Base-by-base conservation (phyloP, 2,797 vertebrate species). In the Delichon dasypus region DNA sequence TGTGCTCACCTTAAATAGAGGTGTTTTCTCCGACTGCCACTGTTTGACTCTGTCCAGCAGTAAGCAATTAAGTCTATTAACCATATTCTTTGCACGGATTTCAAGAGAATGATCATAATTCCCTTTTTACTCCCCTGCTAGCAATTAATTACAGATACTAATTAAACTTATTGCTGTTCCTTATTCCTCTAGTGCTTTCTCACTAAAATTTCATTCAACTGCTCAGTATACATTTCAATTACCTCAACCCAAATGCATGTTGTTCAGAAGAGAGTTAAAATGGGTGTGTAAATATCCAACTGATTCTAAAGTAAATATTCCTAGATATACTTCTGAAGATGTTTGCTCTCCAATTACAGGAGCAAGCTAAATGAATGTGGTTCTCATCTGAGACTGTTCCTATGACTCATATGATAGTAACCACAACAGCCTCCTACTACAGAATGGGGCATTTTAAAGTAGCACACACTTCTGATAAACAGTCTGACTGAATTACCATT, bases 351-450 rank as follows among this genome's bases (percentile, higher is more conserved):
- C 1, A 2, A 26, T 72, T 83, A 62, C 73, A 85, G 51, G 27
- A 79, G 50, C 23, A 71, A 88, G 29, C 40, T 65, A 75, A 88
- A 70, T 44, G 34, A 88, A 44, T 29, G 54, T 55, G 66, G 82
- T 62, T 96, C 36, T 91, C 87, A 91, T 95, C 57, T 66, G 55
- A 88, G 36, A 14, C 15, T 38, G 10, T 17, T 93, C 25, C 55
- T 93, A 54, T 95, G 90, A 95, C 73, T 94, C 92, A 89, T 57
- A 34, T 83, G 75, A 40, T 89, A 86, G 54, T 45, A 93, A 95
- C 68, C 54, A 62, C 82, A 93, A 55, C 32, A 92, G 70, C 73
- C 51, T 95, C 62, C 50, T 45, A 60, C 76, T 45, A 72, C 58
- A 89, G 92, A 85, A 48, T 0, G 66, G 21, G 25, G 70, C 78